These are phyloP conservation scores for Anguilla obscura DNA, from an alignment of 2,797 vertebrate species.

Conservation along the genomic window DNA sequence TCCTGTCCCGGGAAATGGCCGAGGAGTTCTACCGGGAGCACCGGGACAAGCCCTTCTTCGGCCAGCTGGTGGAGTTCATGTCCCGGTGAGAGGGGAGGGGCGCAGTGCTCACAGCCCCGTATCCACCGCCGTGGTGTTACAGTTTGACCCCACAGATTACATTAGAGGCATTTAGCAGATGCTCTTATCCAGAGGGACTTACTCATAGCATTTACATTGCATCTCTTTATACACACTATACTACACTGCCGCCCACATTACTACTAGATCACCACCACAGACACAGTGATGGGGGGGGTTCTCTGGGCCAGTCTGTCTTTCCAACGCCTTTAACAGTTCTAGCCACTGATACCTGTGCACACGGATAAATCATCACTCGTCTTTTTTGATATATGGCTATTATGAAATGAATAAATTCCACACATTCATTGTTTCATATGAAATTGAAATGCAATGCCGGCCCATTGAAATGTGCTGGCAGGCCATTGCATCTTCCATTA, in stretches of 20 bases:
- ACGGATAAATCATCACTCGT: neutral
- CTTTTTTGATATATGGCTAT: neutral
- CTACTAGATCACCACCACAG: neutral
- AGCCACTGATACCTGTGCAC: neutral
- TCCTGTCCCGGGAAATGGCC: conserved; percentile 73
- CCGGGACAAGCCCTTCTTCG: conserved; percentile 77
- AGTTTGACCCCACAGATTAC: neutral
- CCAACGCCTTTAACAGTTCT: no score
- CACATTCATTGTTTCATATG: neutral
- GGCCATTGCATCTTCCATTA: neutral
- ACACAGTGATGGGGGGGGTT: neutral
- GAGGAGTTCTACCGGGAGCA: conserved; percentile 82
- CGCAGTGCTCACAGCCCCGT: neutral
- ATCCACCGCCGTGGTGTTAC: neutral
- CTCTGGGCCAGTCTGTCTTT: no score
- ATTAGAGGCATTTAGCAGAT: no score
- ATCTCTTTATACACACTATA: no score
- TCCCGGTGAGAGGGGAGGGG: conserved; percentile 72
- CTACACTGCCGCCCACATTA: no score
- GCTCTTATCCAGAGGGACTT: no score
- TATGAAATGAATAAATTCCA: neutral
- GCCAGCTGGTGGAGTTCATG: conserved; percentile 77
- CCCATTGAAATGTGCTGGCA: neutral
- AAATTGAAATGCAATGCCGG: neutral
- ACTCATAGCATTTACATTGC: no score